Evolutionary conservation across 2,113 vertebrate species (phyloP).

Genomic region (Rutilus rutilus): DNA sequence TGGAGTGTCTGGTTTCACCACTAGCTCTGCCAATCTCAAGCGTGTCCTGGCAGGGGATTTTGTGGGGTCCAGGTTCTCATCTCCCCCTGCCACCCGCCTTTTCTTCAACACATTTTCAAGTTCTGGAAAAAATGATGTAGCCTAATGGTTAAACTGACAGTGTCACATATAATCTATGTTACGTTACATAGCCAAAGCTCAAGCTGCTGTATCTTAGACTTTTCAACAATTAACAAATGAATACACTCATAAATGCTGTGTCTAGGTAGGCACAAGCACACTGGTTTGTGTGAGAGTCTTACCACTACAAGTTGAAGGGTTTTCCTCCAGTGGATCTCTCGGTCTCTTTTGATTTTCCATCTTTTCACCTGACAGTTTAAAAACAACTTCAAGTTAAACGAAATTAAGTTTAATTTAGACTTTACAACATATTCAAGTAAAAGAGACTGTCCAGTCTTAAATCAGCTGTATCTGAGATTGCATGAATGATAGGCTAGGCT

Average conservation of each 20-base stretch:
- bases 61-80: constrained; percentile 68
- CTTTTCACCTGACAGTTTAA: constrained; percentile 37
- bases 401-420: background rate
- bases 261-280: too few relatives aligned
- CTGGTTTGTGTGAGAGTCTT: constrained; percentile 13
- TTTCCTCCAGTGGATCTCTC: constrained; percentile 72
- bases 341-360: constrained; percentile 66
- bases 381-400: background rate
- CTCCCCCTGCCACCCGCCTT: constrained; percentile 65
- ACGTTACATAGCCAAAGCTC: background rate
- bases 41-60: constrained; percentile 41
- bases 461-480: background rate
- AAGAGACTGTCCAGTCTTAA: background rate
- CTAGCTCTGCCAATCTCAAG: constrained; percentile 51
- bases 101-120: constrained; percentile 66
- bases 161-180: background rate
- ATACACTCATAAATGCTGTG: background rate
- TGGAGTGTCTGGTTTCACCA: constrained; percentile 71
- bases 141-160: background rate
- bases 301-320: constrained; percentile 60
- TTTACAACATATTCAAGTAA: background rate
- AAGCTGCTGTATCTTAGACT: background rate
- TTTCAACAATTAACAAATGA: background rate
- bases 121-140: constrained; percentile 48
- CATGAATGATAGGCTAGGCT: background rate